Percentiles rank a stretch among this genome's conserved stretches.
Evolutionary conservation across 2,888 invertebrate species (phyloP).

Genomic region (Ariolimax columbianus): DNA sequence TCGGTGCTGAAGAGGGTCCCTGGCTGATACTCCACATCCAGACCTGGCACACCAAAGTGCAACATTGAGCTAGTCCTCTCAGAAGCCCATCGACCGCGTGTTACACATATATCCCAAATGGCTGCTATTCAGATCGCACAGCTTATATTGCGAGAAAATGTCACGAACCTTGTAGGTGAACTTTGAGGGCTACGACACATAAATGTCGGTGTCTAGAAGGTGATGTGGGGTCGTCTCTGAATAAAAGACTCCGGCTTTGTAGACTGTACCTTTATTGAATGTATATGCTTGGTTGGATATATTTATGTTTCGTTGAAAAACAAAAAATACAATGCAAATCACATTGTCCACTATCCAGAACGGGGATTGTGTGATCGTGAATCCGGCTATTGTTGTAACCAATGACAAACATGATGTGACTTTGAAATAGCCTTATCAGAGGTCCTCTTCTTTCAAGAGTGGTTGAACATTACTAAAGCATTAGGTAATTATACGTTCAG

Average conservation of each 20-base stretch:
- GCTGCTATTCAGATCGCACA: background rate
- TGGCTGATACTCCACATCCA: background rate
- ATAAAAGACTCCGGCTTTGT: background rate
- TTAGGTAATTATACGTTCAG: no score
- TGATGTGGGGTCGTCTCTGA: background rate
- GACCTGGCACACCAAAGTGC: background rate
- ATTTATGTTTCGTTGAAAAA: no score
- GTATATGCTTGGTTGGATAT: background rate
- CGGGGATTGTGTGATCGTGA: no score
- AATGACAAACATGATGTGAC: no score
- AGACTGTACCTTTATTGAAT: background rate
- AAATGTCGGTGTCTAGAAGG: background rate
- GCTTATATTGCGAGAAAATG: no score
- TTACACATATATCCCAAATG: background rate
- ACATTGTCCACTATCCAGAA: no score
- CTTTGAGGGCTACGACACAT: background rate
- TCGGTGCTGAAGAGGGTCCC: background rate
- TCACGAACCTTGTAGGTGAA: background rate
- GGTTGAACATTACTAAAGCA: no score
- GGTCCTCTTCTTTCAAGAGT: no score
- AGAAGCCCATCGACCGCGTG: background rate
- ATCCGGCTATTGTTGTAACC: no score
- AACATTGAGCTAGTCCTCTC: background rate
- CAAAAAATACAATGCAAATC: no score
- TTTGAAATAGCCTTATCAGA: no score